Percentiles rank a stretch among this genome's conserved stretches.
phyloP scores from a whole-genome alignment of 2,113 vertebrate species.

The Pelobates fuscus region DNA sequence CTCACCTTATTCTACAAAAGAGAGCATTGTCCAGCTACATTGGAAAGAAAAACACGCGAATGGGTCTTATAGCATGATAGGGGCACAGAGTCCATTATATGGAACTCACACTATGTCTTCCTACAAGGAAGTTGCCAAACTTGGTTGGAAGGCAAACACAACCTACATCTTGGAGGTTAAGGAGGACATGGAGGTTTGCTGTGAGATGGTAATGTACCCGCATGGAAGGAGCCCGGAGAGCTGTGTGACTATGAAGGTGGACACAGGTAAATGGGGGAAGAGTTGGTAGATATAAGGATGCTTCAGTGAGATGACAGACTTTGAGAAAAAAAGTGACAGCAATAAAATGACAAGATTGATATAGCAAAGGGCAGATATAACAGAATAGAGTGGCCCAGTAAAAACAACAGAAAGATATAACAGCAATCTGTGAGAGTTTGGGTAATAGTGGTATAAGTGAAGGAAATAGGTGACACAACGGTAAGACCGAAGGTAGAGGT shows the following conservation, averaged over 20 bases:
- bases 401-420: background rate
- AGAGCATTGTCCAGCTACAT: slow-evolving; percentile 9
- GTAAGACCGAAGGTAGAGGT: no score
- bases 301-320: background rate
- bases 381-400: no score
- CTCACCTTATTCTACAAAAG: background rate
- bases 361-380: no score
- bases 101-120: background rate
- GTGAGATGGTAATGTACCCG: slow-evolving; percentile 22
- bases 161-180: slow-evolving; percentile 19
- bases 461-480: no score
- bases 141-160: background rate
- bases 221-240: background rate
- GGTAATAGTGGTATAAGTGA: background rate
- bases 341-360: background rate
- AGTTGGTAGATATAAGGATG: no score
- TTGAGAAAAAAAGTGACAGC: background rate
- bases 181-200: background rate
- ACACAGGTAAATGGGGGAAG: background rate
- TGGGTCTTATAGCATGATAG: slow-evolving; percentile 23
- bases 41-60: slow-evolving; percentile 20
- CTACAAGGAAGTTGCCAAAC: slow-evolving; percentile 8
- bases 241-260: background rate
- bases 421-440: background rate
- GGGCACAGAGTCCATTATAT: slow-evolving; percentile 1